A percentile compares a stretch with the other conserved stretches of the same genome.
Evolutionary conservation across 1,140 invertebrate genomes (phyloP).

Genomic region (Drosophila pectinifera): DNA sequence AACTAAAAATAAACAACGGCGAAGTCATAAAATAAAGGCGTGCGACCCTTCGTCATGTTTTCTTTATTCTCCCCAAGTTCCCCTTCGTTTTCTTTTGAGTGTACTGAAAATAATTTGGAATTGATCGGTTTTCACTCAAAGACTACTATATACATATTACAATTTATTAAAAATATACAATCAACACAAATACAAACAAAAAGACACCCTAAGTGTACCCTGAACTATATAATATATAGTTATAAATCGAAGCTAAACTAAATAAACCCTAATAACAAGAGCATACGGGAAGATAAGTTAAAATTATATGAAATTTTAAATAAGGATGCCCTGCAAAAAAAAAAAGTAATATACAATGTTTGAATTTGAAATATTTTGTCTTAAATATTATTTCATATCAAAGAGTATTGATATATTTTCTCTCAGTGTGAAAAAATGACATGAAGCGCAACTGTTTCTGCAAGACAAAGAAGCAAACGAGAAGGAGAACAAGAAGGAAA

Average conservation of each 20-base stretch:
- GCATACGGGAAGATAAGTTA: too few relatives aligned
- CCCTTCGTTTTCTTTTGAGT: background rate
- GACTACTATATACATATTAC: too few relatives aligned
- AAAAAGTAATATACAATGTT: too few relatives aligned
- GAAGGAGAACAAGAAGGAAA: conserved; percentile 20
- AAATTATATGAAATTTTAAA: too few relatives aligned
- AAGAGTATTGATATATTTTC: background rate
- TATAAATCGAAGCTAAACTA: too few relatives aligned
- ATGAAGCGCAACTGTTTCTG: conserved; percentile 67
- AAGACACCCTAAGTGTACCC: too few relatives aligned
- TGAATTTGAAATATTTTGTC: background rate
- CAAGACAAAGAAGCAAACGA: conserved; percentile 48
- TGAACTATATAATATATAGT: too few relatives aligned
- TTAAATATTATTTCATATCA: background rate
- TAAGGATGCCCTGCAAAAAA: too few relatives aligned
- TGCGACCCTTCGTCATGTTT: conserved; percentile 22
- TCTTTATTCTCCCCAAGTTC: conserved; percentile 14
- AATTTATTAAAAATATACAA: too few relatives aligned
- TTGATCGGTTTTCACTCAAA: too few relatives aligned
- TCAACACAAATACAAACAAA: too few relatives aligned
- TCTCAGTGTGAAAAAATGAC: conserved; percentile 29
- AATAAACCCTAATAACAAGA: too few relatives aligned
- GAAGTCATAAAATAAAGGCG: conserved; percentile 29
- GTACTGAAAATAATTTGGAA: background rate
- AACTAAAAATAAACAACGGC: conserved; percentile 58